Base-by-base conservation (phyloP, 2,888 invertebrate species). In the Polydrusus pterygomalis region DNA sequence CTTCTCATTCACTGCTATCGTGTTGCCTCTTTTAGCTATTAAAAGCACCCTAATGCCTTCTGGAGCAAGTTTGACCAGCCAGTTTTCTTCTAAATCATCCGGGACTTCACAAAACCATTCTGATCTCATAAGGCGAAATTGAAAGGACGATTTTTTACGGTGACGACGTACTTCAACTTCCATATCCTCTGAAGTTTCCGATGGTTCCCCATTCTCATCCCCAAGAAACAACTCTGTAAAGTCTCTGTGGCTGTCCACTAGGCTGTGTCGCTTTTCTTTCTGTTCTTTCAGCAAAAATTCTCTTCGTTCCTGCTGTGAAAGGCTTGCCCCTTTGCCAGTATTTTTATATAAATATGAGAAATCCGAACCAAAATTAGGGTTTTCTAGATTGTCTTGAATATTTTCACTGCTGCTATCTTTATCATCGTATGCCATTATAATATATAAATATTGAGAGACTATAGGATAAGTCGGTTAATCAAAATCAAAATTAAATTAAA, bases 51-150 rank as follows among this genome's bases (percentile, higher is more conserved):
- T 90, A 74, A 91, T 91, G 20, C 97, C 99, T 83, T 92, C 91
- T 0, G 99, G 98, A 85, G 96, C 96, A 0, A 95, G 91, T 62
- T 93, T 90, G 67, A 94, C 88, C 20, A 91, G 86, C 96, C 96
- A 96, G 63, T 93, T 91, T 6, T 91, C 89, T 75, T 89, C 85
- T 67, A 96, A 90, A 85, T 96, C 93, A 30, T 90, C 89, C 0
- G 99, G 99, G 71, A 94, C 91, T 80, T 98, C 96, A 0, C 94
- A 89, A 85, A 99, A 89, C 98, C 98, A 99, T 87, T 99, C 98
- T 0, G 98, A 97, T 74, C 94, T 85, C 95, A 98, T 98, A 8
- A 98, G 51, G 40, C 18, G 54, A 78, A 80, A 71, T 56, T 73
- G 11, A 17, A 38, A 49, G 45, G 62, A 40, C 40, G 47, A 40